Evolutionary conservation across 2,797 vertebrate species (phyloP), one percentile per base, ranked within the genome.

Genomic region (Brachyalestes nurse): DNA sequence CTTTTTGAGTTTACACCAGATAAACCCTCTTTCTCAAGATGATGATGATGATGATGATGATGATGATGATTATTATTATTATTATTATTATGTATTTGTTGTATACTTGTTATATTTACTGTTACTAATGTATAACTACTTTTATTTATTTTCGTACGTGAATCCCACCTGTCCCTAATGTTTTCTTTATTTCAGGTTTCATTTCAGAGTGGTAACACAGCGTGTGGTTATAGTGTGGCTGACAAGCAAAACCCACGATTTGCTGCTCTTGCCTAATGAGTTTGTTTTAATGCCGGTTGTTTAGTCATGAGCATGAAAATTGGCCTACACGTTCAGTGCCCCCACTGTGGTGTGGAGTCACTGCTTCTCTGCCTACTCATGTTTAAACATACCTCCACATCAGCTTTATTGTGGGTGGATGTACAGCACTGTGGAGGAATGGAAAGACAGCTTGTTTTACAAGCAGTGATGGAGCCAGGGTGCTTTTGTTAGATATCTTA

Each of bases 361-460:
- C 38, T 21, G 65, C 38, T 62, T 70, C 16, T 76, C 60, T 77
- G 76, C 67, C 80, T 79, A 72, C 76, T 79, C 69, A 69, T 42
- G 55, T 47, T 61, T 47, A 42, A 67, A 72, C 74, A 65, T 49
- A 75, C 70, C 57, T 49, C 64, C 72, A 51, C 62, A 72, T 70
- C 74, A 73, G 60, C 49, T 65, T 71, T 53, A 16, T 5, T 60
- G 73, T 83, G 77, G 78, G 82, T 65, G 67, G 73, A 80, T 16
- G 9, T 73, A 21, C 40, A 67, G 25, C 34, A 40, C 16, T 40
- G 72, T 25, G 61, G 78, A 80, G n/a, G 57, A 49, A 72, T 23
- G 23, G 79, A 53, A 53, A 45, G 69, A 34, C 19, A 16, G 21
- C 13, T 70, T 17, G 17, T 55, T 17, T 17, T 17, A 8, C 47